Conservation (phyloP, 2,113 vertebrate genomes). For the Bungarus multicinctus region DNA sequence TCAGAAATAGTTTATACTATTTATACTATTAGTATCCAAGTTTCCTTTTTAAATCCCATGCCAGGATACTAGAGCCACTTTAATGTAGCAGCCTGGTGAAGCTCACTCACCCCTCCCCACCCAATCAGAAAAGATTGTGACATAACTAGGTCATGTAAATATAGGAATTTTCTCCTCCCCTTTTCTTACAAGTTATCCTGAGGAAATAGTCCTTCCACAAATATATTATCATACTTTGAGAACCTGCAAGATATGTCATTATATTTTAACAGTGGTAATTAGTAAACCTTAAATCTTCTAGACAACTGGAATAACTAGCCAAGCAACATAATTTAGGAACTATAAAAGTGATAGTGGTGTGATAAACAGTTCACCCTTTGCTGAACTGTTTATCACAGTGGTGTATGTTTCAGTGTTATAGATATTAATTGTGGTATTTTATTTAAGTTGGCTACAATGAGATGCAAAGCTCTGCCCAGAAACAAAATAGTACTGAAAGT, state of each 20-base stretch:
- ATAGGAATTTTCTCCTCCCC: neutral
- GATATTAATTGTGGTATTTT: conserved; percentile 18
- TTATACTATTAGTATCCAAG: too few relatives aligned
- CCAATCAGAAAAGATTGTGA: neutral
- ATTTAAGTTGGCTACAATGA: conserved; percentile 10
- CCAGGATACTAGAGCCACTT: neutral
- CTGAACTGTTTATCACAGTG: too few relatives aligned
- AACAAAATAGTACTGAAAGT: conserved; percentile 29
- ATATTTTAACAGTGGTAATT: neutral
- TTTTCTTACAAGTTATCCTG: neutral
- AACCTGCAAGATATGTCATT: neutral
- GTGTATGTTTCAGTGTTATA: neutral
- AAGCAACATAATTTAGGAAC: conserved; percentile 21
- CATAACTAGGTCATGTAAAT: neutral
- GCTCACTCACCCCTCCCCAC: neutral
- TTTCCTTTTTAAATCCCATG: neutral
- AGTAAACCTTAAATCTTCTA: conserved; percentile 12
- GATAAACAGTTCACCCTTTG: too few relatives aligned
- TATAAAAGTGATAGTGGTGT: neutral
- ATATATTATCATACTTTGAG: neutral
- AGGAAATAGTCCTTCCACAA: neutral
- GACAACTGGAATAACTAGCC: neutral
- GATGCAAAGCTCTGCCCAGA: conserved; percentile 19
- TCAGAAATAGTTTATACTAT: neutral
- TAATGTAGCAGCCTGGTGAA: neutral